Conservation (phyloP, 2,113 vertebrate genomes). For the Riparia riparia region DNA sequence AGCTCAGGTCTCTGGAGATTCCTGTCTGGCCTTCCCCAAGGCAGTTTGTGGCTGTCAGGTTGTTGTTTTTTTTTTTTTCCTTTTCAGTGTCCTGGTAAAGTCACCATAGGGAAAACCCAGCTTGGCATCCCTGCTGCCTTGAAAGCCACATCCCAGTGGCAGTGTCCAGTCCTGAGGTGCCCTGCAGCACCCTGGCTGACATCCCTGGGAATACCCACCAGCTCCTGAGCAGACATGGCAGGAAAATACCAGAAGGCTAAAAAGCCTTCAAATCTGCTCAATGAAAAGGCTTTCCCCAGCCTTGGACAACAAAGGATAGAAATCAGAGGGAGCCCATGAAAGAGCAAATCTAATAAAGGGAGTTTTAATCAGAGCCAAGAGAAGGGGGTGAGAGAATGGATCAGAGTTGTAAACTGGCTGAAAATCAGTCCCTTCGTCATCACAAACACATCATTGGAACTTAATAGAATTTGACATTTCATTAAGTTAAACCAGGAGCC, state of each 20-base stretch:
- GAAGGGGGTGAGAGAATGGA: neutral
- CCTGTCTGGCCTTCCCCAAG: neutral
- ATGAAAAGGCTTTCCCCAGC: neutral
- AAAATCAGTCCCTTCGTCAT: conserved; percentile 18
- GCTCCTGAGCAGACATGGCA: neutral
- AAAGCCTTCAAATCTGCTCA: neutral
- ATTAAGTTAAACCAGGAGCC: conserved; percentile 58
- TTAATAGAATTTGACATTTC: conserved; percentile 65
- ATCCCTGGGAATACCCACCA: neutral
- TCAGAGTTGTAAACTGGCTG: conserved; percentile 38
- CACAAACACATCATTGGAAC: conserved; percentile 13
- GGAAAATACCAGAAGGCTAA: neutral
- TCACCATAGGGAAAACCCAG: neutral
- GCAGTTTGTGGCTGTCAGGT: neutral
- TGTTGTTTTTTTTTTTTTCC: neutral
- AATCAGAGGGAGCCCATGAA: neutral
- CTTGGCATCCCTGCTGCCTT: neutral
- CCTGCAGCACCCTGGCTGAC: neutral
- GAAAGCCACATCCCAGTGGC: neutral
- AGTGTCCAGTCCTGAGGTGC: neutral
- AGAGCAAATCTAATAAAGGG: conserved; percentile 26
- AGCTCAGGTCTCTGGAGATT: neutral
- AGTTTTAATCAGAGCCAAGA: conserved; percentile 8
- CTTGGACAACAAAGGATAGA: neutral
- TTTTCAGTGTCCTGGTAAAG: neutral